These are phyloP conservation scores for Drosophila truncata DNA, from an alignment of 1,140 invertebrate genomes.

Conservation along the genomic window DNA sequence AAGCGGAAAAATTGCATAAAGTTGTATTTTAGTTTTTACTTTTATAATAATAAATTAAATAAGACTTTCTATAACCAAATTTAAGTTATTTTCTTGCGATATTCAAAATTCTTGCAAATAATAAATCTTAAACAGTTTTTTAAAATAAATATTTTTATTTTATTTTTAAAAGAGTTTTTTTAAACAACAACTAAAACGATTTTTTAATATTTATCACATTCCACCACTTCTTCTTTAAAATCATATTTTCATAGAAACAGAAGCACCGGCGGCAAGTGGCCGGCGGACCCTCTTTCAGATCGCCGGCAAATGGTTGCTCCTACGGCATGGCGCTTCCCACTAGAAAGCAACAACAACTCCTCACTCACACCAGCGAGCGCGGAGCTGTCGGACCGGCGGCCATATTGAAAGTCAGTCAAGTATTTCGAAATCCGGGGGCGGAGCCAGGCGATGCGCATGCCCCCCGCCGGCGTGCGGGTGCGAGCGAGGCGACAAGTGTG, in stretches of 20 bases:
- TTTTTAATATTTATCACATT: background rate
- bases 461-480: slow-evolving; percentile 51
- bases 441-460: slow-evolving; percentile 63
- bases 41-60: background rate
- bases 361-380: slow-evolving; percentile 23
- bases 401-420: slow-evolving; percentile 85
- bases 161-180: background rate
- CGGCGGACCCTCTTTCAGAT: slow-evolving; percentile 11
- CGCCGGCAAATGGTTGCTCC: slow-evolving; percentile 53
- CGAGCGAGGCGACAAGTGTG: slow-evolving; percentile 63
- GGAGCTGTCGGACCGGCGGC: slow-evolving; percentile 58
- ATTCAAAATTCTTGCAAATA: background rate
- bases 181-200: background rate
- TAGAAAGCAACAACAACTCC: slow-evolving; percentile 34
- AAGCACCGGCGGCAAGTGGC: slow-evolving; percentile 45
- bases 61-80: background rate
- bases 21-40: background rate
- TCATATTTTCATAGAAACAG: background rate
- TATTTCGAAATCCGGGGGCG: slow-evolving; percentile 84
- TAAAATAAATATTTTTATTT: background rate
- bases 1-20: too few relatives aligned
- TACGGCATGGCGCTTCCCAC: slow-evolving; percentile 42
- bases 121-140: background rate
- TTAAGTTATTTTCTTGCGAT: background rate
- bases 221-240: background rate